These are phyloP conservation scores for Bombus pascuorum DNA, from an alignment of 1,140 invertebrate species.

Conservation along the genomic window DNA sequence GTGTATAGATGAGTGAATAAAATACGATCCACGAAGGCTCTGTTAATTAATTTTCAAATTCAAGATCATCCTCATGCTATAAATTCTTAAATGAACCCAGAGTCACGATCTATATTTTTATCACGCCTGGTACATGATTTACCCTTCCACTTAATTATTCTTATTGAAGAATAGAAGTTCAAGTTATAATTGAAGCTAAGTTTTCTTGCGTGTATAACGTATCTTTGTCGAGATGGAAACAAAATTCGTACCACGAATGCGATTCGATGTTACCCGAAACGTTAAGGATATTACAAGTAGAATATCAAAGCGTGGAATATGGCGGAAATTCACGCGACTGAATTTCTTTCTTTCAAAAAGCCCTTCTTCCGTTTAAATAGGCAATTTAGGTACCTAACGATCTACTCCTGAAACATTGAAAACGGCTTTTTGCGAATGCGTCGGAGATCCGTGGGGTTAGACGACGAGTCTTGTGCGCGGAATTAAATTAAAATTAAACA, in stretches of 20 bases:
- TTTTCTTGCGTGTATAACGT: neutral
- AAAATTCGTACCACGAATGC: neutral
- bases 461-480: neutral
- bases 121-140: too few species aligned
- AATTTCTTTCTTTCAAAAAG: neutral
- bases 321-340: neutral
- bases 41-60: too few species aligned
- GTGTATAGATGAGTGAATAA: too few species aligned
- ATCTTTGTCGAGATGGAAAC: neutral
- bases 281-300: neutral
- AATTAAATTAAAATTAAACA: constrained; percentile 24
- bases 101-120: too few species aligned
- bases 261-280: neutral
- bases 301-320: neutral
- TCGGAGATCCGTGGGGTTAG: neutral
- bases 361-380: neutral
- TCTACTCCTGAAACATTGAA: too few species aligned
- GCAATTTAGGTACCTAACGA: neutral
- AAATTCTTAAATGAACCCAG: too few species aligned
- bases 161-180: too few species aligned
- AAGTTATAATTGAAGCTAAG: too few species aligned
- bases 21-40: too few species aligned
- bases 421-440: too few species aligned
- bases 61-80: too few species aligned
- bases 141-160: too few species aligned